phyloP scores from a whole-genome alignment of 92 coral and sea anemone species.

The Blastomussa wellsi region DNA sequence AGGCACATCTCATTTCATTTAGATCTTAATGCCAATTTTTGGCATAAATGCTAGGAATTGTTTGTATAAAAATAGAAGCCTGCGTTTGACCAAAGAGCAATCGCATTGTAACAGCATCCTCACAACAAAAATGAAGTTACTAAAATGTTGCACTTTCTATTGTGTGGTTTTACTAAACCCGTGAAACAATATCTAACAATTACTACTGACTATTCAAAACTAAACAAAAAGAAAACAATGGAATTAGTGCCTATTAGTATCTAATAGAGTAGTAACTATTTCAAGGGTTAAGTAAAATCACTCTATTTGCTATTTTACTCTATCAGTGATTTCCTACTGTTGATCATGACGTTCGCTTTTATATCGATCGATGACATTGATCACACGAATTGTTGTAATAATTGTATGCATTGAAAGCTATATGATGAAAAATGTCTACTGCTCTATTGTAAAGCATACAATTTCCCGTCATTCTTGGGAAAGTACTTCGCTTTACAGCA shows the following conservation, averaged over 20 bases:
- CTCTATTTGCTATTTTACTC: neutral
- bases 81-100: neutral
- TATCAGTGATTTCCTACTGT: neutral
- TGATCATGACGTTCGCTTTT: neutral
- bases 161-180: too few species aligned
- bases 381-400: neutral
- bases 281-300: too few species aligned
- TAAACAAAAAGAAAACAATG: too few species aligned
- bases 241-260: too few species aligned
- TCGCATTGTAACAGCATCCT: neutral
- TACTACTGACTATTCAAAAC: too few species aligned
- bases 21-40: neutral
- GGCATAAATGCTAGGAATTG: neutral
- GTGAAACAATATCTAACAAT: too few species aligned
- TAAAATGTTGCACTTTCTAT: neutral
- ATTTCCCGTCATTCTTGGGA: neutral
- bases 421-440: neutral
- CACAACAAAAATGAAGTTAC: neutral
- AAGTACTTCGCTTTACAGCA: conserved; percentile 30
- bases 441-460: neutral
- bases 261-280: too few species aligned
- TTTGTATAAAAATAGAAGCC: neutral
- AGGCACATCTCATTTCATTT: neutral
- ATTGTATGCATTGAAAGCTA: neutral
- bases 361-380: neutral